Evolutionary conservation across 2,888 invertebrate genomes (phyloP).

Genomic region (Celastrina argiolus): DNA sequence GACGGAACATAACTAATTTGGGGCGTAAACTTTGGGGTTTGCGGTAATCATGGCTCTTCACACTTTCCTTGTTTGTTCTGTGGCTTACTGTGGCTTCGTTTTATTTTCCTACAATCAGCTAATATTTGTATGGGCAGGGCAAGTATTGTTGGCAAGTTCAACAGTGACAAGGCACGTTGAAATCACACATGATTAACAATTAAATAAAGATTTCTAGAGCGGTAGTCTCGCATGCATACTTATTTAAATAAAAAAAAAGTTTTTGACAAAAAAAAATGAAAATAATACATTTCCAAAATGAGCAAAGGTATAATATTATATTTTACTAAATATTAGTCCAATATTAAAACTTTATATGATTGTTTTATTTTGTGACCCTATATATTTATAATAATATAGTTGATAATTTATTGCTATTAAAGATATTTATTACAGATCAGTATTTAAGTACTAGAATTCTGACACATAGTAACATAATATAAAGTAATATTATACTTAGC

Average conservation of each 20-base stretch:
- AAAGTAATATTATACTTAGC: not conserved
- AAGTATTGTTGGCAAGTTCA: too few species aligned
- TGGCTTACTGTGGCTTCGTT: constrained; percentile 24
- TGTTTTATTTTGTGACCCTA: constrained; percentile 55
- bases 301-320: constrained; percentile 75
- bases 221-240: too few species aligned
- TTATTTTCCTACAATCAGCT: not conserved
- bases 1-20: constrained; percentile 17
- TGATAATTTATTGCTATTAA: not conserved
- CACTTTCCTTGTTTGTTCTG: constrained; percentile 25
- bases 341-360: constrained; percentile 69
- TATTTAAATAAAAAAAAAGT: not conserved
- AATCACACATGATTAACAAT: too few species aligned
- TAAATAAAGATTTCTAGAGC: too few species aligned
- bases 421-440: not conserved
- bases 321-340: constrained; percentile 77
- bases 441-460: not conserved
- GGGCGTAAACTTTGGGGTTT: constrained; percentile 10
- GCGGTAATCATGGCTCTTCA: constrained; percentile 15
- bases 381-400: constrained; percentile 23
- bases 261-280: not conserved
- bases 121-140: not conserved
- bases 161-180: too few species aligned
- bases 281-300: too few species aligned
- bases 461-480: not conserved